Evolutionary conservation across 2,888 invertebrate genomes (phyloP), one percentile per base, ranked within the genome.

Genomic region (Apodemia mormo): DNA sequence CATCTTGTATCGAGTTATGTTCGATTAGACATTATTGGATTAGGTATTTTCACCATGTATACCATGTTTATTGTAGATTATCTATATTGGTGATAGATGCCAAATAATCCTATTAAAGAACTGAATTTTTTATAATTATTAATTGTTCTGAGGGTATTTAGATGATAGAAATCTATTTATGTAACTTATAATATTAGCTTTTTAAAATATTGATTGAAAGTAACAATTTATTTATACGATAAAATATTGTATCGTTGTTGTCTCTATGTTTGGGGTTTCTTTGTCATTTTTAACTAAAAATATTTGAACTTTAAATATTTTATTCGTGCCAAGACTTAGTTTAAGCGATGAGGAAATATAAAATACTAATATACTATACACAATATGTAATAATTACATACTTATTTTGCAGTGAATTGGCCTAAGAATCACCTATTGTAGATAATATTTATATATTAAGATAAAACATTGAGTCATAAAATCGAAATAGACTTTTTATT

Each of bases 21-120:
- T 86, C 79, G 82, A 84, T 77, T 86, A 87, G 83, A 85, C 86
- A 86, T 84, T 85, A 87, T 85, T 82, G 86, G 82, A 87, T 86
- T 87, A 87, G 90, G 90, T 89, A 88, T 87, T 89, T 80, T 87
- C 90, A 89, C 86, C 87, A 87, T 88, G 89, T 91, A 87, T 89
- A 92, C 91, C 90, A 88, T 88, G 86, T 89, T 89, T 87, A 89
- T 84, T 80, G 89, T 92, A 92, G 89, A 84, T 76, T 89, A 86
- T 85, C 85, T 82, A 86, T 89, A 86, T 88, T 91, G 93, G 92
- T 92, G 89, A 92, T 91, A 91, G 86, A 93, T 91, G 93, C 92
- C 92, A 92, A 92, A 93, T 92, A 92, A 93, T 90, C 90, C 90
- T 92, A 90, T 89, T 92, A 92, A 92, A 93, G 92, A 93, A 92